Evolutionary conservation across 2,113 vertebrate species (phyloP).

Genomic region (Ctenodactylus gundi): DNA sequence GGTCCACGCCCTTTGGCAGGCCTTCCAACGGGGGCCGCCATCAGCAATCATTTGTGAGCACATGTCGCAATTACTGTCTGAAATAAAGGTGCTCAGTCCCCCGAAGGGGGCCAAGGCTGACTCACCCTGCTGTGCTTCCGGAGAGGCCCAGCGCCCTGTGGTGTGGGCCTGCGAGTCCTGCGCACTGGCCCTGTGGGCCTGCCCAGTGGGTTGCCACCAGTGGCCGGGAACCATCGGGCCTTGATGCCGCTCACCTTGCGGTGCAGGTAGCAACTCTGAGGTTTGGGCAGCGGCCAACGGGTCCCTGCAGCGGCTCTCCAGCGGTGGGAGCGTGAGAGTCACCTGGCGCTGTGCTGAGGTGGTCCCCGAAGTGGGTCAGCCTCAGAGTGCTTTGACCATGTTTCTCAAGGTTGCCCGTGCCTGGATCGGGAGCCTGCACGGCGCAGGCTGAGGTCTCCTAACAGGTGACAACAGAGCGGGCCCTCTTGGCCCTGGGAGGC

Average conservation of each 20-base stretch:
- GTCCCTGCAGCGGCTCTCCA: slow-evolving; percentile 79
- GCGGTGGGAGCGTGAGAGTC: slow-evolving; percentile 80
- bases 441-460: not conserved
- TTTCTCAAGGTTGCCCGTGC: too few species aligned
- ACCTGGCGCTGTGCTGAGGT: slow-evolving; percentile 50
- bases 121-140: slow-evolving; percentile 50
- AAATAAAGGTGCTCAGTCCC: slow-evolving; percentile 68
- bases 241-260: slow-evolving; percentile 78
- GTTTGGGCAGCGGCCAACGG: slow-evolving; percentile 76
- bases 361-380: not conserved
- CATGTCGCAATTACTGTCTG: slow-evolving; percentile 60
- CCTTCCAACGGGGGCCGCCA: slow-evolving; percentile 13
- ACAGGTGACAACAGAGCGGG: not conserved
- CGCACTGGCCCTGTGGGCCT: slow-evolving; percentile 73
- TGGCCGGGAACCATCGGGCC: slow-evolving; percentile 60
- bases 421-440: not conserved
- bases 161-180: slow-evolving; percentile 45
- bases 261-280: too few species aligned
- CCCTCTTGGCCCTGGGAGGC: not conserved
- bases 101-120: slow-evolving; percentile 52
- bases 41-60: slow-evolving; percentile 67
- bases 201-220: slow-evolving; percentile 51
- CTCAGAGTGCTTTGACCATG: too few species aligned
- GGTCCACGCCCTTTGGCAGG: slow-evolving; percentile 49
- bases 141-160: slow-evolving; percentile 58